Percentiles rank a stretch among this genome's conserved stretches.
Evolutionary conservation across 2,888 invertebrate genomes (phyloP).

Genomic region (Philopedon plagiatum): DNA sequence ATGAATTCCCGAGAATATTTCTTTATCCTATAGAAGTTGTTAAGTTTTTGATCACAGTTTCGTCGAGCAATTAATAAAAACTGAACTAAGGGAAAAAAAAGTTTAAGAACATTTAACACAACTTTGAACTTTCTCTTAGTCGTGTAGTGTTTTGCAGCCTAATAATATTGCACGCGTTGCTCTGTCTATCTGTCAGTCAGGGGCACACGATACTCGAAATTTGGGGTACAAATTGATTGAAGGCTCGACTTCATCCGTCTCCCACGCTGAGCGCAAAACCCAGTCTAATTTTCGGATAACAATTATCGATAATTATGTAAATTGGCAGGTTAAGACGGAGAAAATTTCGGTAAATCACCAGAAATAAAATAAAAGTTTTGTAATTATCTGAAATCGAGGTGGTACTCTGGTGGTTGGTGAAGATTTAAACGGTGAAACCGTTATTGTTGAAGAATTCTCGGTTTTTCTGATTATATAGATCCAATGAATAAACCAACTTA

Average conservation of each 20-base stretch:
- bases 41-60: no score
- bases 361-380: neutral
- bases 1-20: no score
- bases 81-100: no score
- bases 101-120: no score
- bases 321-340: conserved; percentile 24
- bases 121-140: neutral
- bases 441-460: neutral
- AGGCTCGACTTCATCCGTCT: conserved; percentile 29
- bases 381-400: neutral
- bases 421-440: no score
- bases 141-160: neutral
- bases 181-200: conserved; percentile 10
- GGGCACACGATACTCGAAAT: conserved; percentile 19
- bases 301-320: conserved; percentile 38
- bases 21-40: no score
- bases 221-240: conserved; percentile 26
- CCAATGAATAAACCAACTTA: no score
- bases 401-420: neutral
- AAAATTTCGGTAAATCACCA: conserved; percentile 34
- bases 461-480: no score
- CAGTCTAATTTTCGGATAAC: conserved; percentile 14
- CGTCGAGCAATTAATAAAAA: no score
- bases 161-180: conserved; percentile 1
- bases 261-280: conserved; percentile 26